Evolutionary conservation across 2,797 vertebrate genomes (phyloP).

Genomic region (Malacoctenus gilli): DNA sequence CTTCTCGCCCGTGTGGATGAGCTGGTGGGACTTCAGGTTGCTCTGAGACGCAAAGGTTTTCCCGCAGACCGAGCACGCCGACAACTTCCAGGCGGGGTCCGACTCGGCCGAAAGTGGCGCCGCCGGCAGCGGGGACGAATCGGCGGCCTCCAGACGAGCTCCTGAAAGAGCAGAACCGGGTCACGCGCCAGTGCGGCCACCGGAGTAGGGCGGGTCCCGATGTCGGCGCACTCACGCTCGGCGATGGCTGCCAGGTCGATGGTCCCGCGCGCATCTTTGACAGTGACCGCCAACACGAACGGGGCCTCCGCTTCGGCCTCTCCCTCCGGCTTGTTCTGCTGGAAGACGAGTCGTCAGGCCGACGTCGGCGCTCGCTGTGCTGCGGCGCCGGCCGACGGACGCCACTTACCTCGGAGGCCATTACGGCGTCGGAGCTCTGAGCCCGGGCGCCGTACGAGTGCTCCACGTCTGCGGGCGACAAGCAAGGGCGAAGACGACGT

Average conservation of each 20-base stretch:
- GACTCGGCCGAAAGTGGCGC: rapidly evolving
- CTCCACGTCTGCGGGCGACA: constrained; percentile 65
- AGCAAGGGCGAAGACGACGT: no score
- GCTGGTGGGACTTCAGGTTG: constrained; percentile 65
- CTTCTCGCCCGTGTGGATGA: constrained; percentile 69
- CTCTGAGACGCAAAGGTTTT: constrained; percentile 72
- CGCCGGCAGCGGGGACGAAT: constrained; percentile 14
- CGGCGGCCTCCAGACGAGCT: constrained; percentile 31
- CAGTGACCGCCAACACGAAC: constrained; percentile 57
- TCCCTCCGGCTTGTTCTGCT: constrained; percentile 38
- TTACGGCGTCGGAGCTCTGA: background rate
- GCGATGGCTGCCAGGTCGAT: constrained; percentile 65
- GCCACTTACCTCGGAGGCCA: constrained; percentile 40
- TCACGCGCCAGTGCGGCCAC: no score
- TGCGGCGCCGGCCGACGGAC: no score
- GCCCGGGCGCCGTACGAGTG: constrained; percentile 74
- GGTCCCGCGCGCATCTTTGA: constrained; percentile 69
- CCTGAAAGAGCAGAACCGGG: constrained; percentile 33
- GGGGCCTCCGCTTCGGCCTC: constrained; percentile 38
- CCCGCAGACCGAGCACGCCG: constrained; percentile 63
- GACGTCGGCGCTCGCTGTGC: no score
- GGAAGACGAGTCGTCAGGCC: background rate
- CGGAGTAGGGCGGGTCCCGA: no score
- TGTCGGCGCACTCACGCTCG: constrained; percentile 70
- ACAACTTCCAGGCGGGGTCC: constrained; percentile 41